Evolutionary conservation across 2,797 vertebrate species (phyloP), one percentile per base, ranked within the genome.

Genomic region (Sciurus carolinensis): DNA sequence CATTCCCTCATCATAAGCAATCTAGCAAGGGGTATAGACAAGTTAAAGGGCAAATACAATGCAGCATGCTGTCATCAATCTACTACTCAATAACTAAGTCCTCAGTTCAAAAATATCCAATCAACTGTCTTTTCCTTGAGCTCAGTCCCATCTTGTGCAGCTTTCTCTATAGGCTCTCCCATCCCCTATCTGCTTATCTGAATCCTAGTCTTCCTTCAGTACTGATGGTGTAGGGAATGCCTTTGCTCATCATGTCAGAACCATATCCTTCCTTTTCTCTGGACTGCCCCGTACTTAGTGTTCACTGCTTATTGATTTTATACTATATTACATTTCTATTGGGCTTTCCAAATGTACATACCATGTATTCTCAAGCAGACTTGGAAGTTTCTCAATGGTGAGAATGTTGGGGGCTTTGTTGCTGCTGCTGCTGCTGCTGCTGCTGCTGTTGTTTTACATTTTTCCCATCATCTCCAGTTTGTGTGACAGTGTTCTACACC

Each of bases 91-190:
- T 20, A 92, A 28, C 4, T 44, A 92, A 71, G 15, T 50, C 18
- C n/a, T 80, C 54, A 86, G 59, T 71, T 91, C 33, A 80, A 71
- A 62, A 83, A 69, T 50, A 87, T 73, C 80, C 69, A 82, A 22
- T 36, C n/a, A 64, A 24, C 11, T 95, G 44, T 24, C 14, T 75
- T 95, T 52, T 24, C 14, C 71, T 62, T 84, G 52, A 79, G 8
- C 20, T 52, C 28, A 24, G 62, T 73, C 24, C 64, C 30, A 11
- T 17, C 5, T 20, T 87, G 14, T 22, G 5, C 17, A 94, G 33
- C 20, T 87, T 82, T 4, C 2, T 14, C 0, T 66, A 1, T 2
- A 75, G 9, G 9, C 4, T 72, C 33, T 86, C 39, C 57, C 1
- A 3, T 66, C n/a, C 75, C 24, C 7, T 81, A 18, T 84, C 47